These are phyloP conservation scores for Tympanoctomys barrerae DNA, from an alignment of 2,797 vertebrate species.

Conservation along the genomic window DNA sequence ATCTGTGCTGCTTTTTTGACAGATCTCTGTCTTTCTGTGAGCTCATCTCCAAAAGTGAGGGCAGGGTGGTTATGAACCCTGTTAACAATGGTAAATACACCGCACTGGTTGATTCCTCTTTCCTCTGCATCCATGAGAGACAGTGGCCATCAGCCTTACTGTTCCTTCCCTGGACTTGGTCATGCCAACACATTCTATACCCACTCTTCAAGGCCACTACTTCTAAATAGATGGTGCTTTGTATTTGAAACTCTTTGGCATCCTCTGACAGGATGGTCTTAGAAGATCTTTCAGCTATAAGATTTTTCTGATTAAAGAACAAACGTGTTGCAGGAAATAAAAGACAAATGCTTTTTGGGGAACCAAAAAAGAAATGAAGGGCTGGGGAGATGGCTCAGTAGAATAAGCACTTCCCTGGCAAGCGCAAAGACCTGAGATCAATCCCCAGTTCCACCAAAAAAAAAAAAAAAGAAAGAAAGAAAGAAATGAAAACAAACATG, in stretches of 20 bases:
- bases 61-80: not conserved
- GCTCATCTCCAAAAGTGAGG: not conserved
- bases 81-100: not conserved
- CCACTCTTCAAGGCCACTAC: not conserved
- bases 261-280: conserved; percentile 7
- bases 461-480: not conserved
- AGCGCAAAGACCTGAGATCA: too few relatives aligned
- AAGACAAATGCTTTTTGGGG: not conserved
- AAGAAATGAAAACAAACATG: not conserved
- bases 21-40: not conserved
- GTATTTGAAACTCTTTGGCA: not conserved
- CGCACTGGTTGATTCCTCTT: rapidly evolving
- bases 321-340: not conserved
- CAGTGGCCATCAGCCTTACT: not conserved
- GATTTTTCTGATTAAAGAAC: conserved; percentile 16
- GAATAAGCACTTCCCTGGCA: too few relatives aligned
- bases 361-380: not conserved
- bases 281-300: conserved; percentile 6
- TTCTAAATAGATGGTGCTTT: conserved; percentile 1
- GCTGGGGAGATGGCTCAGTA: too few relatives aligned
- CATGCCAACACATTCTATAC: not conserved
- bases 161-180: not conserved
- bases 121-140: not conserved
- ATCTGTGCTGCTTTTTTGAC: not conserved
- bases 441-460: too few relatives aligned